Evolutionary conservation across 2,113 vertebrate species (phyloP).

Genomic region (Micronycteris hirsuta): DNA sequence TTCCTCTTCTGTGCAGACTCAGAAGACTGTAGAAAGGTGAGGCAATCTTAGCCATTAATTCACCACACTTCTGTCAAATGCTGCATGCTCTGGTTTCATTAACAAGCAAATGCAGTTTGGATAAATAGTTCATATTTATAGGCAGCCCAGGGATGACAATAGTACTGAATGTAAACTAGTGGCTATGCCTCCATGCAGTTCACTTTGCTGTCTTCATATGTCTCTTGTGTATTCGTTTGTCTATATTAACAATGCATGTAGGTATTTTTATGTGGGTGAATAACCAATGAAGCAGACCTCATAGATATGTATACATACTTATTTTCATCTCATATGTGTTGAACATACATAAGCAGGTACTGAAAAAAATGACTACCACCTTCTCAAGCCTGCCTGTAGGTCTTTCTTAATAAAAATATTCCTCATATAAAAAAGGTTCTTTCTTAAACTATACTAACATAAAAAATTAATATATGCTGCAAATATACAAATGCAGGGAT

Average conservation of each 20-base stretch:
- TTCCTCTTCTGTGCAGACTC: conserved; percentile 75
- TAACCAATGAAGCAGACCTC: neutral
- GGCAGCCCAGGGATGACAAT: neutral
- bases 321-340: neutral
- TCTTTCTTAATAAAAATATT: conserved; percentile 3
- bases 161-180: neutral
- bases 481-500: neutral
- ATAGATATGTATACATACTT: neutral
- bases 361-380: neutral
- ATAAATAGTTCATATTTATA: conserved; percentile 41
- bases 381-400: neutral
- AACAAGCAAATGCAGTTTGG: conserved; percentile 61
- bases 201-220: neutral
- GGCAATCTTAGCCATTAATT: conserved; percentile 65
- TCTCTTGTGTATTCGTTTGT: conserved; percentile 38
- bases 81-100: conserved; percentile 46
- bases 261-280: conserved; percentile 7
- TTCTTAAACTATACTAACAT: neutral
- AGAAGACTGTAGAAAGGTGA: conserved; percentile 66
- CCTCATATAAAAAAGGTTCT: neutral
- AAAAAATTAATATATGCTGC: neutral
- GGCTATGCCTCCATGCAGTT: neutral
- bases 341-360: neutral
- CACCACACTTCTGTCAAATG: conserved; percentile 43
- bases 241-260: neutral